Evolutionary conservation across 2,888 invertebrate species (phyloP).

Genomic region (Oasisia sp.): DNA sequence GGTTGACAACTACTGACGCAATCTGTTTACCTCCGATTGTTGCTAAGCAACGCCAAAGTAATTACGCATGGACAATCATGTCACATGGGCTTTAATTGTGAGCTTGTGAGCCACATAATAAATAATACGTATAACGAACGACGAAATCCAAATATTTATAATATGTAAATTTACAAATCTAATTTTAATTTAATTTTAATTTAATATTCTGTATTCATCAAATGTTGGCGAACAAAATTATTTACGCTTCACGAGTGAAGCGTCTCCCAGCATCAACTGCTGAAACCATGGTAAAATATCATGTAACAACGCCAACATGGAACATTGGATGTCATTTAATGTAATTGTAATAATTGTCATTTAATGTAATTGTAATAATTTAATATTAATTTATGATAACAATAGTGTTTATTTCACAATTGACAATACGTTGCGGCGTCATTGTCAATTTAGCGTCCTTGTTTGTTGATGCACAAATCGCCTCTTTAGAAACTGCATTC

Average conservation of each 20-base stretch:
- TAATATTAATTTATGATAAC: background rate
- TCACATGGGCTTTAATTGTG: background rate
- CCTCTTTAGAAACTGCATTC: background rate
- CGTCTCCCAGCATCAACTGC: background rate
- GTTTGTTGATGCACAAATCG: background rate
- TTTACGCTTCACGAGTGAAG: background rate
- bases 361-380: background rate
- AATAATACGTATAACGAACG: too few species aligned
- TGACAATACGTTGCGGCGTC: background rate
- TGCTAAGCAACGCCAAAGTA: too few species aligned
- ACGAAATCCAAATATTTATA: background rate
- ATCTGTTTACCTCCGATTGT: too few species aligned
- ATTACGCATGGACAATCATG: background rate
- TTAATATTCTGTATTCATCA: background rate
- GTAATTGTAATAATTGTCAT: background rate
- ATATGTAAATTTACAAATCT: background rate
- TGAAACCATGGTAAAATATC: background rate
- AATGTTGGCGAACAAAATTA: background rate
- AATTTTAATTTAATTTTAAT: background rate
- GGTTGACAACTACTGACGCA: too few species aligned
- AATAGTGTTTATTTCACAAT: background rate
- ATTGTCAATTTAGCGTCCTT: background rate
- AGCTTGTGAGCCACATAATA: too few species aligned
- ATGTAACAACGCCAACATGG: background rate
- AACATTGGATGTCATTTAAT: too few species aligned